These are phyloP conservation scores for Meteorus colon DNA, from an alignment of 2,888 invertebrate genomes.

Conservation along the genomic window DNA sequence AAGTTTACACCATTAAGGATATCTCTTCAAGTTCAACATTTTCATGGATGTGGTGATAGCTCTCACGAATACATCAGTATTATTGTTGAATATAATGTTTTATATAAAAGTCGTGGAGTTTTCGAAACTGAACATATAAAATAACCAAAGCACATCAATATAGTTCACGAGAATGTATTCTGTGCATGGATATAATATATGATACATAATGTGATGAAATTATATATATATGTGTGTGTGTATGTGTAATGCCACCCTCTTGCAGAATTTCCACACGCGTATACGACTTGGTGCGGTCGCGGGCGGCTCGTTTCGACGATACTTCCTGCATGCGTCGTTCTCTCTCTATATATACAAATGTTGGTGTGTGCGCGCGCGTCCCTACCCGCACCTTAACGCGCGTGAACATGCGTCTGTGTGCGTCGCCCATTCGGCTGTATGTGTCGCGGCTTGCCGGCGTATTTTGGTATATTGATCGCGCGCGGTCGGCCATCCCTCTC, in stretches of 20 bases:
- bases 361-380: conserved; percentile 49
- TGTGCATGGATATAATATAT: background rate
- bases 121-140: background rate
- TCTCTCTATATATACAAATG: conserved; percentile 22
- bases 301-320: conserved; percentile 53
- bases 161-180: background rate
- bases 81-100: background rate
- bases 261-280: conserved; percentile 19
- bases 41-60: background rate
- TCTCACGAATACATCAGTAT: background rate
- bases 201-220: background rate
- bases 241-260: background rate
- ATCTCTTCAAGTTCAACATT: background rate
- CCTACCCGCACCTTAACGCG: conserved; percentile 45
- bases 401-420: conserved; percentile 52
- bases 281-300: conserved; percentile 42
- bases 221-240: background rate
- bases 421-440: conserved; percentile 44
- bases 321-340: conserved; percentile 56
- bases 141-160: background rate
- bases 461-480: conserved; percentile 74
- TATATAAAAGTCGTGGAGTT: background rate
- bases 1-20: background rate
- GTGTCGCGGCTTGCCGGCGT: conserved; percentile 69
- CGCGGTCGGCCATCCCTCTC: conserved; percentile 68